A percentile compares a stretch with the other conserved stretches of the same genome.
These are phyloP conservation scores for Sarcophaga peregrina DNA, from an alignment of 1,140 invertebrate species.

Conservation along the genomic window DNA sequence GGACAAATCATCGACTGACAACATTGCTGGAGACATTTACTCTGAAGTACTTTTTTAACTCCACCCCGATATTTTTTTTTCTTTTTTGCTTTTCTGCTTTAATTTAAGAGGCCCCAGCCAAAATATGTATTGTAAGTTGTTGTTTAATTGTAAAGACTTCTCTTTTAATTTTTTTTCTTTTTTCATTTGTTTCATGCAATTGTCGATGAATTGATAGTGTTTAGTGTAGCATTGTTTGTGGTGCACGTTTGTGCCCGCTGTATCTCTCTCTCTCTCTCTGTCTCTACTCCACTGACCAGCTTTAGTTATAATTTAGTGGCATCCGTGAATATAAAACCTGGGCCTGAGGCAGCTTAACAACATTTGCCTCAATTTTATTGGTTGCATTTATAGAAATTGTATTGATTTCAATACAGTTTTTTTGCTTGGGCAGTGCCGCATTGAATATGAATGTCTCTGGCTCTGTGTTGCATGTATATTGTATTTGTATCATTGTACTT, in stretches of 20 bases:
- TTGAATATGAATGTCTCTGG: not conserved
- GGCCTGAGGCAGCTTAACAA: not conserved
- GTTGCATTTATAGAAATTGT: slow-evolving; percentile 15
- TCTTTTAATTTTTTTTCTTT: not conserved
- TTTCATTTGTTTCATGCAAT: not conserved
- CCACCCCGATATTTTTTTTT: not conserved
- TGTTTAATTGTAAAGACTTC: not conserved
- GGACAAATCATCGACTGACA: not conserved
- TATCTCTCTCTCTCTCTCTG: too few species aligned
- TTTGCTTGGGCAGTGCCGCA: not conserved
- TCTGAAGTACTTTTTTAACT: too few species aligned
- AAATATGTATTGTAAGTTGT: not conserved
- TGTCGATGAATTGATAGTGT: slow-evolving; percentile 20
- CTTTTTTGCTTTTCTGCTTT: not conserved
- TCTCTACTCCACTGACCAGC: too few species aligned
- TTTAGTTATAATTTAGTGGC: too few species aligned
- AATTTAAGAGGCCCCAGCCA: too few species aligned
- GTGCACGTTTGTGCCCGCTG: too few species aligned
- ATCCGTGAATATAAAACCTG: not conserved
- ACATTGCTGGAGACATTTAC: not conserved
- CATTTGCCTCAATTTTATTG: slow-evolving; percentile 30
- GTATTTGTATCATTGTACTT: not conserved
- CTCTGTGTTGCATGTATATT: not conserved
- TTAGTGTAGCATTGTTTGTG: not conserved
- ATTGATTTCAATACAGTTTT: slow-evolving; percentile 23